Percentiles rank a stretch among this genome's conserved stretches.
phyloP scores from a whole-genome alignment of 2,888 invertebrate species.

The Sicus ferrugineus region DNA sequence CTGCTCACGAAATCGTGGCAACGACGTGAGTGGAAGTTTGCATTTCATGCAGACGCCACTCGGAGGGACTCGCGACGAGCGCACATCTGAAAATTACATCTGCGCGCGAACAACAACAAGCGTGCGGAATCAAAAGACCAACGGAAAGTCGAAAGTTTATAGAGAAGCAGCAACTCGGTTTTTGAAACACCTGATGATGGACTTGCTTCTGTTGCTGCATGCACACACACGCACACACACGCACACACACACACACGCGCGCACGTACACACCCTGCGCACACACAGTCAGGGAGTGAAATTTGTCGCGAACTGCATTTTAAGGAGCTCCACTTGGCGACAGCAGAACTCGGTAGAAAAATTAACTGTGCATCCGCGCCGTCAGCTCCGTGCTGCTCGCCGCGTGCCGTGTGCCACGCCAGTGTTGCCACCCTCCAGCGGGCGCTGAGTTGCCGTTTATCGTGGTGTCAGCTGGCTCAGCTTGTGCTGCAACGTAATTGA shows the following conservation, averaged over 20 bases:
- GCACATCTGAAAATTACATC: too few relatives aligned
- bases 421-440: neutral
- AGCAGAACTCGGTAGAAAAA: too few relatives aligned
- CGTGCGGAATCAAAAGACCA: slow-evolving; percentile 6
- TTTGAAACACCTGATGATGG: slow-evolving; percentile 26
- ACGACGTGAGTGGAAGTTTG: too few relatives aligned
- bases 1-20: too few relatives aligned
- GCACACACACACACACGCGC: neutral
- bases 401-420: neutral
- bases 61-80: too few relatives aligned
- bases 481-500: slow-evolving; percentile 35
- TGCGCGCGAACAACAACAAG: too few relatives aligned
- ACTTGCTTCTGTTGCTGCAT: neutral
- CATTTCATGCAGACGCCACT: too few relatives aligned
- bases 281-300: too few relatives aligned
- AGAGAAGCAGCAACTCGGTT: neutral
- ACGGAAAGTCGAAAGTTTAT: neutral
- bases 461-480: slow-evolving; percentile 20
- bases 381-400: neutral
- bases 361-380: neutral
- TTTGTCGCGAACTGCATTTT: too few relatives aligned
- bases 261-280: too few relatives aligned
- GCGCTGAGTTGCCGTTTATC: slow-evolving; percentile 15
- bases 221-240: neutral
- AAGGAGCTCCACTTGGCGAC: too few relatives aligned